These are phyloP conservation scores for Acanthococcus lagerstroemiae DNA, from an alignment of 2,888 invertebrate species.

Conservation along the genomic window DNA sequence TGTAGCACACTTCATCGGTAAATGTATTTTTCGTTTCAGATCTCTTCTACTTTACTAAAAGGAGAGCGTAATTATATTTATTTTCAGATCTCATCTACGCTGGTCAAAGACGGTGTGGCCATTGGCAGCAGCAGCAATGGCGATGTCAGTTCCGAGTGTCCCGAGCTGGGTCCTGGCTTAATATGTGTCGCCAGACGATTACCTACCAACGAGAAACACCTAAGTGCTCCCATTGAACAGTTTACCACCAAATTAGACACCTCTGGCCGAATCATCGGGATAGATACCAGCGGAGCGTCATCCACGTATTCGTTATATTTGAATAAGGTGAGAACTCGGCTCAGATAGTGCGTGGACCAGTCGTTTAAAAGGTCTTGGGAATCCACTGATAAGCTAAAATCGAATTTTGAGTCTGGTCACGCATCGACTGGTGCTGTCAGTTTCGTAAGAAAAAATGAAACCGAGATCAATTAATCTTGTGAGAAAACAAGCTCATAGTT, in stretches of 20 bases:
- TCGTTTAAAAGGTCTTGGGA: too few species aligned
- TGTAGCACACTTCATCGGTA: neutral
- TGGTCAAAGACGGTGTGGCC: slow-evolving; percentile 38
- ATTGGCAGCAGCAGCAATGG: slow-evolving; percentile 50
- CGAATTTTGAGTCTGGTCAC: too few species aligned
- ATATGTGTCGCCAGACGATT: slow-evolving; percentile 62
- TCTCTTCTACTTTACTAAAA: slow-evolving; percentile 40
- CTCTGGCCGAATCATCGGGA: slow-evolving; percentile 69
- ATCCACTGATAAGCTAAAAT: too few species aligned
- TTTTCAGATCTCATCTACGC: slow-evolving; percentile 32
- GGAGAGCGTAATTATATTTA: slow-evolving; percentile 23
- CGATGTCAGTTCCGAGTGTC: slow-evolving; percentile 52
- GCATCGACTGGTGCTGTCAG: too few species aligned
- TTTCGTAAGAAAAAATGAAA: too few species aligned
- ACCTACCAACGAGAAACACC: slow-evolving; percentile 52
- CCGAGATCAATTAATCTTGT: too few species aligned
- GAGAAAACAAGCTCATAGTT: too few species aligned
- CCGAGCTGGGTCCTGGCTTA: slow-evolving; percentile 52
- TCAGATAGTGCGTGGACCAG: too few species aligned
- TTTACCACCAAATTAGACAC: slow-evolving; percentile 85
- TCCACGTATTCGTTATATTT: slow-evolving; percentile 51
- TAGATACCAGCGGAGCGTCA: slow-evolving; percentile 62
- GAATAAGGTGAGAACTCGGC: slow-evolving; percentile 49
- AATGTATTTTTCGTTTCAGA: slow-evolving; percentile 33
- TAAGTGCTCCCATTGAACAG: slow-evolving; percentile 57